Base-by-base conservation (phyloP, 2,797 vertebrate genomes). In the Peromyscus nudipes region DNA sequence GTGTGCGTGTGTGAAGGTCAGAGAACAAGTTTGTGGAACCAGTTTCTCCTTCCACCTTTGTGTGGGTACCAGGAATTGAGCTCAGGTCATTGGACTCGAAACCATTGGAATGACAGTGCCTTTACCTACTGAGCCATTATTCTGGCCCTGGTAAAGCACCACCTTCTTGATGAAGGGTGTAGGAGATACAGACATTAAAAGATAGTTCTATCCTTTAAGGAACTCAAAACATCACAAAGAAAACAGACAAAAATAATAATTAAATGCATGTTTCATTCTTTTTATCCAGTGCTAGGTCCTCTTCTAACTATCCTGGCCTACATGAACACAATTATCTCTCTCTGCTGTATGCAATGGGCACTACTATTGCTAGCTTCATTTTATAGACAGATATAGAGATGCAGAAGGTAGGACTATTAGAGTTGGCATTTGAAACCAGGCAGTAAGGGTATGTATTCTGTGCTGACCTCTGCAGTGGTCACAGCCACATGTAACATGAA, bases 351-450 rank as follows among this genome's bases (percentile, higher is more conserved):
- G 84, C 94, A 90, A 29, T 83, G 92, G 57, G 43, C 82, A 62
- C 29, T 81, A 34, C 16, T 80, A 4, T 81, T 75, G 52, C 89
- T 79, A 29, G 37, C 55, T 94, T 55, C 19, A 64, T 88, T 62
- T 93, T 93, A 69, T 23, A 97, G 37, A 81, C 60, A 91, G 77
- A 90, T 91, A 25, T 71, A 9, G 14, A 93, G n/a, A 67, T 14
- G 43, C 23, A 91, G 37, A 76, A 84, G 25, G 40, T 49, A 40
- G 75, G 84, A 67, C 86, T n/a, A 83, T 19, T 67, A 62, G 46
- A 80, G 27, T 91, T 91, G 73, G 34, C 23, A 81, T 92, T 86
- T 94, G 71, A 90, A 85, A 81, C 37, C 37, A 65, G 46, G 19
- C 31, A 85, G 1, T 31, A 62, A 62, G 16, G 8, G 60, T 85